Evolutionary conservation across 2,113 vertebrate species (phyloP).

Genomic region (Brachyhypopomus gauderio): DNA sequence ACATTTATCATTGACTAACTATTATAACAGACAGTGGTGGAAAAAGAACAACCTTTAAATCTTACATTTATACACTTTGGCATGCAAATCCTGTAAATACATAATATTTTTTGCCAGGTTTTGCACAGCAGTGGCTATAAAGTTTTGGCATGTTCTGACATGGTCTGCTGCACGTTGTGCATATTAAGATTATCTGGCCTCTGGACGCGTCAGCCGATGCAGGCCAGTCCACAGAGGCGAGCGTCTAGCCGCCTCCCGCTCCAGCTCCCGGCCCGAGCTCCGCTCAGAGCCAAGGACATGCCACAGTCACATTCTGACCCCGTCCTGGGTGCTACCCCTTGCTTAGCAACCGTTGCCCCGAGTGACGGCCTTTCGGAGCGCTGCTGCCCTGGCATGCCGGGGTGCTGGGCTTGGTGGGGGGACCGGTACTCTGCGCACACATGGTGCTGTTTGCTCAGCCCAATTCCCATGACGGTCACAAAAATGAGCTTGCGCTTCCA

Average conservation of each 20-base stretch:
- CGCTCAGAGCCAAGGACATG: slow-evolving; percentile 57
- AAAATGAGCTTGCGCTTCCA: slow-evolving; percentile 72
- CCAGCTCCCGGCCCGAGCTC: slow-evolving; percentile 46
- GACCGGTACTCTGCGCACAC: slow-evolving; percentile 72
- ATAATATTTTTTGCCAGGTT: slow-evolving; percentile 17
- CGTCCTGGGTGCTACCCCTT: slow-evolving; percentile 58
- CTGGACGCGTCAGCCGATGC: not conserved
- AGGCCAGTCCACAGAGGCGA: slow-evolving; percentile 32
- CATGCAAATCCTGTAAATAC: slow-evolving; percentile 24
- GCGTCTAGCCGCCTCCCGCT: slow-evolving; percentile 12
- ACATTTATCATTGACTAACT: slow-evolving; percentile 9
- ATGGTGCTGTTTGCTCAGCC: slow-evolving; percentile 77
- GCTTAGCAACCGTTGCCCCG: slow-evolving; percentile 77
- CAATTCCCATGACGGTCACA: slow-evolving; percentile 77
- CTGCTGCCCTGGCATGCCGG: slow-evolving; percentile 75
- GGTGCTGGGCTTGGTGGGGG: slow-evolving; percentile 33
- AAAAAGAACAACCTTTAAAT: slow-evolving; percentile 5
- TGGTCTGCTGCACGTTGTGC: slow-evolving; percentile 1
- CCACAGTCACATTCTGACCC: slow-evolving; percentile 62
- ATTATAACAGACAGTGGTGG: slow-evolving; percentile 1
- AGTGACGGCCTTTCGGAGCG: slow-evolving; percentile 72
- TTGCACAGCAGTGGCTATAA: slow-evolving; percentile 17
- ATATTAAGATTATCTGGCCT: not conserved
- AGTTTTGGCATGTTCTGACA: not conserved
- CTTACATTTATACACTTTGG: slow-evolving; percentile 28